Percentiles rank a stretch among this genome's conserved stretches.
Conservation (phyloP, 2,888 invertebrate species). For the Odontomyia ornata region DNA sequence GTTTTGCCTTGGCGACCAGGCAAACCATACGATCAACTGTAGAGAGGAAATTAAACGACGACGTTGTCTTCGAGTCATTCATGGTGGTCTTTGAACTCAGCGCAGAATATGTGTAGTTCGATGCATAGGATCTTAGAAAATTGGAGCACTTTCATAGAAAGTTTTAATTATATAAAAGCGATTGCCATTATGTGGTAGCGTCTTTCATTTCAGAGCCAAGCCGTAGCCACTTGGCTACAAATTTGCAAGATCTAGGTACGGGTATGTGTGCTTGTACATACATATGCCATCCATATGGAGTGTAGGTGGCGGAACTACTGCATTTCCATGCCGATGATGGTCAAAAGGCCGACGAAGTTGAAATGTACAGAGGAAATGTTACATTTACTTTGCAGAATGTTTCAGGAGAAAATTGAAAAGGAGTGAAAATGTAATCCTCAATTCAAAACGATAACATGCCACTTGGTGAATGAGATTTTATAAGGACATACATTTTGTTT, state of each 20-base stretch:
- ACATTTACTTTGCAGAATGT: background rate
- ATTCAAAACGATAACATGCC: background rate
- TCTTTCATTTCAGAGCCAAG: slow-evolving; percentile 22
- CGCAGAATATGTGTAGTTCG: slow-evolving; percentile 30
- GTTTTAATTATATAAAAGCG: slow-evolving; percentile 46
- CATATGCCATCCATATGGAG: background rate
- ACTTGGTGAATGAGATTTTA: background rate
- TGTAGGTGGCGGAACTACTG: slow-evolving; percentile 34
- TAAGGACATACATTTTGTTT: background rate
- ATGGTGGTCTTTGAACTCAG: slow-evolving; percentile 40
- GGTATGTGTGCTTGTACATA: background rate
- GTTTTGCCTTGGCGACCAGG: slow-evolving; percentile 6
- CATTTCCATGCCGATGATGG: slow-evolving; percentile 25
- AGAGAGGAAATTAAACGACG: slow-evolving; percentile 33
- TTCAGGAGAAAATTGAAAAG: background rate
- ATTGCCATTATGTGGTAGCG: slow-evolving; percentile 39
- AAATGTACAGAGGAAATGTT: background rate
- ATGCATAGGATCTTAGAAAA: slow-evolving; percentile 47
- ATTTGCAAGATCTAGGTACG: background rate
- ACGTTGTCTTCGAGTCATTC: slow-evolving; percentile 31
- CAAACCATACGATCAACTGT: background rate
- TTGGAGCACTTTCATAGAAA: slow-evolving; percentile 50
- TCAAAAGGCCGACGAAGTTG: slow-evolving; percentile 23
- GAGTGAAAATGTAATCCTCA: background rate
- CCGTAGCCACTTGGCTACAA: slow-evolving; percentile 9